phyloP scores from a whole-genome alignment of 2,888 invertebrate genomes.

The Andricus curvator region DNA sequence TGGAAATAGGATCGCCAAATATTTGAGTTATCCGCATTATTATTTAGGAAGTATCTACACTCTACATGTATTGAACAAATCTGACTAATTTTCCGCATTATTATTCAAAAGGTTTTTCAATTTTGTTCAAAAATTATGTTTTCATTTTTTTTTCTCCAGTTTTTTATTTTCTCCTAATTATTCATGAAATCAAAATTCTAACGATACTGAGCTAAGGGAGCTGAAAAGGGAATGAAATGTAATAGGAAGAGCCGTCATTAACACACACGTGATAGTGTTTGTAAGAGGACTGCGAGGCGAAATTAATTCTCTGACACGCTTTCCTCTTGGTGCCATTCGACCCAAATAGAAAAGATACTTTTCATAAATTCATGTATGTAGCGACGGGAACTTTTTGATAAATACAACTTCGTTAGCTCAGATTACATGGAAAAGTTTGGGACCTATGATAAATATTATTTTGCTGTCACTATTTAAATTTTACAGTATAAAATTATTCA shows the following conservation, averaged over 20 bases:
- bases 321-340: not conserved
- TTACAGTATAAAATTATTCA: not conserved
- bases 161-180: not conserved
- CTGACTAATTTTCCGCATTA: too few species aligned
- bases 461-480: not conserved
- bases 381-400: constrained; percentile 21
- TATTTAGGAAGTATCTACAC: too few species aligned
- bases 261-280: too few species aligned
- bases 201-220: too few species aligned
- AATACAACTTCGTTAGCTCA: constrained; percentile 16
- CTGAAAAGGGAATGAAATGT: too few species aligned
- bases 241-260: too few species aligned
- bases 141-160: not conserved
- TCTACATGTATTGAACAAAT: too few species aligned
- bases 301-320: constrained; percentile 17
- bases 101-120: too few species aligned
- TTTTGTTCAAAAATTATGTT: too few species aligned
- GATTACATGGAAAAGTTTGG: not conserved
- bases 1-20: too few species aligned
- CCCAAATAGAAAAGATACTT: not conserved
- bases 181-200: not conserved
- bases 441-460: not conserved
- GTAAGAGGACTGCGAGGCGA: not conserved
- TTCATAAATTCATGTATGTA: not conserved
- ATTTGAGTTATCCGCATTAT: too few species aligned